Percentiles rank a stretch among this genome's conserved stretches.
phyloP scores from a whole-genome alignment of 2,797 vertebrate genomes.

The Sebastes glaucus region DNA sequence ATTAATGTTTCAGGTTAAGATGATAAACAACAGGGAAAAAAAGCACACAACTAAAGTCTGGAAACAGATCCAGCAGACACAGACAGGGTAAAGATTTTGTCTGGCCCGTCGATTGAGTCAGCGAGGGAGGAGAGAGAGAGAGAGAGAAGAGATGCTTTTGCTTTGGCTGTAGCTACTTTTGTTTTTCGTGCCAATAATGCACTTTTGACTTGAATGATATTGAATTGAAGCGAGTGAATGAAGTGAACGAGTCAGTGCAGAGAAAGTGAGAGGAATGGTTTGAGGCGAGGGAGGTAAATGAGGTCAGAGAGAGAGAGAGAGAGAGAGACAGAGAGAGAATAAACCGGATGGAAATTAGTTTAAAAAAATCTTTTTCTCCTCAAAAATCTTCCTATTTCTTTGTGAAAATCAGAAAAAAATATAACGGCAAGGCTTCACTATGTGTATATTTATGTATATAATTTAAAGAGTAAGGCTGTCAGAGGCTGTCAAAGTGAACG shows the following conservation, averaged over 20 bases:
- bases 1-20: constrained; percentile 9
- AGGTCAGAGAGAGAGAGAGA: constrained; percentile 5
- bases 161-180: background rate
- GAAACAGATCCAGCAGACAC: background rate
- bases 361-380: background rate
- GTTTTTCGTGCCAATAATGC: constrained; percentile 6
- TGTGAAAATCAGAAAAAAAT: background rate
- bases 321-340: background rate
- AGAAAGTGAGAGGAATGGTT: constrained; percentile 13
- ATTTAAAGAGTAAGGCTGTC: too few species aligned
- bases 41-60: background rate
- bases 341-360: background rate
- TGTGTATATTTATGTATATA: background rate
- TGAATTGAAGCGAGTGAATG: constrained; percentile 5
- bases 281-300: constrained; percentile 1
- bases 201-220: constrained; percentile 26
- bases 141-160: background rate
- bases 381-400: background rate
- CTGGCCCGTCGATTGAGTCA: background rate
- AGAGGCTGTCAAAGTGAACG: too few species aligned
- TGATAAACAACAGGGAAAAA: constrained; percentile 10
- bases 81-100: background rate
- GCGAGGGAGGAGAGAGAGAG: background rate
- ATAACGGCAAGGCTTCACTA: background rate
- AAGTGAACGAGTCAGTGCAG: background rate